Conservation (phyloP, 2,888 invertebrate genomes). For the Zhuqinia jingwanae region DNA sequence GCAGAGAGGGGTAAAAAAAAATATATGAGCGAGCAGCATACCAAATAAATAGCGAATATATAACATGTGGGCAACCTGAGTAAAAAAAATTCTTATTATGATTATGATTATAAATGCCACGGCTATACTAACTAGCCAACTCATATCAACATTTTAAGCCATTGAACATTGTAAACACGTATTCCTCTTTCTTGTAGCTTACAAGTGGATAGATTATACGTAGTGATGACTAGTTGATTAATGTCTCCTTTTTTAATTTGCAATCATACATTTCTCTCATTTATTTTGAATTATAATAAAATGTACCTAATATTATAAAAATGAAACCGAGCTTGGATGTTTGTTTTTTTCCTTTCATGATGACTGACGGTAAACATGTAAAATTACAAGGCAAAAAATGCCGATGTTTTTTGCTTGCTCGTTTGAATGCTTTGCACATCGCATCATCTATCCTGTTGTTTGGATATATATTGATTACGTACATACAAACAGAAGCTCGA, state of each 20-base stretch:
- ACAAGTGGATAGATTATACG: not conserved
- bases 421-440: not conserved
- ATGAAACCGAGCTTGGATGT: slow-evolving; percentile 6
- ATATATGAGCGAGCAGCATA: no score
- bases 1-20: no score
- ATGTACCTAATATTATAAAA: slow-evolving; percentile 35
- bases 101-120: not conserved
- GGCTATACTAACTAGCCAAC: slow-evolving; percentile 8
- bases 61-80: not conserved
- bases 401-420: not conserved
- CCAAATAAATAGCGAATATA: no score
- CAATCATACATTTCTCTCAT: slow-evolving; percentile 42
- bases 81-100: no score
- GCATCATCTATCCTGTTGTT: not conserved
- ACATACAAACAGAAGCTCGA: slow-evolving; percentile 65
- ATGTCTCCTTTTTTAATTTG: slow-evolving; percentile 64
- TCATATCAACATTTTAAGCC: not conserved
- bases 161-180: slow-evolving; percentile 29
- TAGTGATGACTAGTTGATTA: slow-evolving; percentile 65
- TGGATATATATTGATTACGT: slow-evolving; percentile 57
- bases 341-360: not conserved
- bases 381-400: slow-evolving; percentile 1
- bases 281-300: no score
- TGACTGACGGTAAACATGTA: not conserved
- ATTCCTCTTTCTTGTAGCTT: slow-evolving; percentile 1